Base-by-base conservation (phyloP, 2,113 vertebrate species). In the Corythornis cristatus region DNA sequence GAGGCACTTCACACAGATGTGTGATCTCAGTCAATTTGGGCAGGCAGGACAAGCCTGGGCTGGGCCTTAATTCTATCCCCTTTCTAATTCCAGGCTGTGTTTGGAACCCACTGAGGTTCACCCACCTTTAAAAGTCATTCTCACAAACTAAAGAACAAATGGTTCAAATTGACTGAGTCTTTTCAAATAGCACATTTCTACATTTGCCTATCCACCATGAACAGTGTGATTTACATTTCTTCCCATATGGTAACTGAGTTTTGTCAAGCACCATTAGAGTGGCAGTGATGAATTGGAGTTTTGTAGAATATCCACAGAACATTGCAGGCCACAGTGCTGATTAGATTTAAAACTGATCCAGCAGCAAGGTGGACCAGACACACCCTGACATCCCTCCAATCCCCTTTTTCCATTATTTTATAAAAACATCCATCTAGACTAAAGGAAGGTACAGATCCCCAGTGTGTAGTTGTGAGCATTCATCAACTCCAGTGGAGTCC, bases 1-100 rank as follows among this genome's bases (percentile, higher is more conserved):
- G 23, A 57, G 22, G 5, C 0, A 0, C 8, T n/a, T 67, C 28
- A 7, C 45, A 58, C 19, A 45, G 45, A 43, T 0, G 0, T 28
- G 8, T 61, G 56, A 43, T 29, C 37, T 48, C 66, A 23, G 33
- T 22, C 1, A 0, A 13, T 37, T 19, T 1, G 1, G 42, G 25
- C 25, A 81, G 35, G 37, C 31, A 67, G 37, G 54, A 42, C 33
- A 43, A 73, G 28, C 6, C 25, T 42, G 28, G 23, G 20, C 23
- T 73, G 46, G 53, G 15, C 37, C 25, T 9, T 45, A 28, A 50
- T 42, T 42, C 1, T 0, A 53, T 35, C 12, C 14, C 28, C 9
- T 1, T 8, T 33, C 48, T 61, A 57, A 62, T 51, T 45, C 60
- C 48, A 68, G 18, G 8, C 53, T 73, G 37, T 37, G 37, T 37